phyloP scores from a whole-genome alignment of 2,888 invertebrate species.

The Hartigia nigra region DNA sequence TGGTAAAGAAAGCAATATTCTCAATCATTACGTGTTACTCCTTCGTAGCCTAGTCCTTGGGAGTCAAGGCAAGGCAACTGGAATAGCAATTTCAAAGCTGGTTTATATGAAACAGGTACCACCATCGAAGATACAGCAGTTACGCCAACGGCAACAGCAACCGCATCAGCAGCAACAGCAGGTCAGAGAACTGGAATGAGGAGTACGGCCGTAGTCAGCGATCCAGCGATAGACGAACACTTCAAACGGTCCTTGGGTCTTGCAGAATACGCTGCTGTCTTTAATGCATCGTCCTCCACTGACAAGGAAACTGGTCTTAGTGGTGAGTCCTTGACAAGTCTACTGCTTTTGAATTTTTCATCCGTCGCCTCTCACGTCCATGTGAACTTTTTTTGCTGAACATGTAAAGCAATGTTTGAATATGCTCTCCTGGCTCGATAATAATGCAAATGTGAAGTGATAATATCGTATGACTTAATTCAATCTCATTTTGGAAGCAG shows the following conservation, averaged over 20 bases:
- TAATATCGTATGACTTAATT: neutral
- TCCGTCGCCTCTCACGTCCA: neutral
- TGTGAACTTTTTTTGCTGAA: neutral
- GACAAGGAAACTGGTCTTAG: conserved; percentile 62
- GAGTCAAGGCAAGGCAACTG: neutral
- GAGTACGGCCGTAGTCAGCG: conserved; percentile 67
- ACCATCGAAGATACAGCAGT: conserved; percentile 60
- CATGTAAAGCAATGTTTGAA: neutral
- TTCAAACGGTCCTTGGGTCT: conserved; percentile 91
- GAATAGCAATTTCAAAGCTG: neutral
- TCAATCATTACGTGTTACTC: neutral
- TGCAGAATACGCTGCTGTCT: conserved; percentile 67
- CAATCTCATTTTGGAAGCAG: conserved; percentile 36
- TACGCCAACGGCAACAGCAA: conserved; percentile 57
- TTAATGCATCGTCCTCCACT: conserved; percentile 52
- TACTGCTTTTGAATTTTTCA: neutral
- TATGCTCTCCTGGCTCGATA: neutral
- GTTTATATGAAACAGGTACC: conserved; percentile 44
- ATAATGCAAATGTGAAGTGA: neutral
- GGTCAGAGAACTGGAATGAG: conserved; percentile 58
- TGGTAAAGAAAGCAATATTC: conserved; percentile 31
- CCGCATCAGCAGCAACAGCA: conserved; percentile 45
- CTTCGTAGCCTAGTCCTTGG: neutral
- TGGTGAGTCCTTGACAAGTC: conserved; percentile 43
- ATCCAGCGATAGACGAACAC: conserved; percentile 95